These are phyloP conservation scores for Ursus arctos DNA, from an alignment of 2,113 vertebrate species.

Conservation along the genomic window DNA sequence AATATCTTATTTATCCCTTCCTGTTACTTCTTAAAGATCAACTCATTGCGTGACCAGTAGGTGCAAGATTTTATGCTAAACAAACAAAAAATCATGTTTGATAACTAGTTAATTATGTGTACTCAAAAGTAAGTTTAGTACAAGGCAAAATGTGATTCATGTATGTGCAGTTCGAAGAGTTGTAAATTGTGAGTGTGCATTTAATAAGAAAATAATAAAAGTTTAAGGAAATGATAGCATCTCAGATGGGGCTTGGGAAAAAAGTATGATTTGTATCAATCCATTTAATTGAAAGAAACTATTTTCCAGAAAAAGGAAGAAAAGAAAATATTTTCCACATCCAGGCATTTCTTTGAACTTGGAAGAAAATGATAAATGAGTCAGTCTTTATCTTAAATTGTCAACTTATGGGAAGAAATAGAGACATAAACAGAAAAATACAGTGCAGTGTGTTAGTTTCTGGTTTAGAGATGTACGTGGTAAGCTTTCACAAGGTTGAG, in stretches of 20 bases:
- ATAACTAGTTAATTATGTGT: neutral
- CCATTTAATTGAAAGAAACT: neutral
- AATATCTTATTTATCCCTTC: neutral
- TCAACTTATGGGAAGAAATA: neutral
- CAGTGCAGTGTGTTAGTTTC: neutral
- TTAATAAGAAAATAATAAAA: constrained; percentile 36
- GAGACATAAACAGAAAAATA: neutral
- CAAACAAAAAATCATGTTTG: neutral
- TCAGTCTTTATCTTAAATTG: neutral
- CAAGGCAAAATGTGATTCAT: neutral
- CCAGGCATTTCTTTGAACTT: neutral
- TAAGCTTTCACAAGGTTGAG: neutral
- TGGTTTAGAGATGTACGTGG: neutral
- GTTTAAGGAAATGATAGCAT: neutral
- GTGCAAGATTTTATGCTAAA: neutral
- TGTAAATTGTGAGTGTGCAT: neutral
- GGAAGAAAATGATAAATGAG: neutral
- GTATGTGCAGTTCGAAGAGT: neutral
- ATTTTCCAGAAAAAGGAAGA: too few relatives aligned
- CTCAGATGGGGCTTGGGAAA: neutral
- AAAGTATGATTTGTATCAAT: neutral
- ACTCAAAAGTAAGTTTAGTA: neutral
- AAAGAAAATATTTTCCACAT: too few relatives aligned
- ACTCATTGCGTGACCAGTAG: neutral
- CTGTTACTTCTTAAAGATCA: constrained; percentile 12